Base-by-base conservation (phyloP, 2,888 invertebrate genomes). In the Phengaris arion region DNA sequence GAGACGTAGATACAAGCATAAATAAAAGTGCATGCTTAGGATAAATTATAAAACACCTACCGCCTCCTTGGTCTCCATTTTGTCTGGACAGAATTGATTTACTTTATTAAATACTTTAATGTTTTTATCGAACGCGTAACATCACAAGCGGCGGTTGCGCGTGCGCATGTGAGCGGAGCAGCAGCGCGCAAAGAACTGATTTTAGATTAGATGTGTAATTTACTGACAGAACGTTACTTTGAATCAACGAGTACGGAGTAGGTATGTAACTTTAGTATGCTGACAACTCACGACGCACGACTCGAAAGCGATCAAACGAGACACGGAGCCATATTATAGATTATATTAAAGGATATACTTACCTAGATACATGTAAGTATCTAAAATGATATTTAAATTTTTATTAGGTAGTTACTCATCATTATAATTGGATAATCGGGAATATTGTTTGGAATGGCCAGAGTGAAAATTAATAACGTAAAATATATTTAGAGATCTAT, bases 101-200 rank as follows among this genome's bases (percentile, higher is more conserved):
- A 12, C 35, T 72, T 35, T 48, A 15, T 10, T 10, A 10, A 69
- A 59, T 15, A 57, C 22, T 45, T 70, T 57, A 57, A 69, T 77
- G 69, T 76, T 78, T 74, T 75, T 52, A 75, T 75, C 15, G 73
- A 46, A 73, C 77, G 77, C 78, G 79, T 68, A 78, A 77, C 77
- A 78, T 78, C 75, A 57, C 77, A 75, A 13, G 46, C 35, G 6
- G 68, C 15, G 84, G 74, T 12, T 77, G 76, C 77, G 77, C 84
- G 77, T 78, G 84, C 85, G 86, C 84, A 76, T 79, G 79, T 85
- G 85, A 81, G 85, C 85, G 86, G 85, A 82, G 86, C 78, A 82
- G 81, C 79, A 81, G 83, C 84, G 81, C 81, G 83, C 86, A 81
- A 82, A 83, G 81, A 78, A 87, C 88, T 86, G 83, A 79, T 59